phyloP scores from a whole-genome alignment of 2,113 vertebrate species.

The Python bivittatus region DNA sequence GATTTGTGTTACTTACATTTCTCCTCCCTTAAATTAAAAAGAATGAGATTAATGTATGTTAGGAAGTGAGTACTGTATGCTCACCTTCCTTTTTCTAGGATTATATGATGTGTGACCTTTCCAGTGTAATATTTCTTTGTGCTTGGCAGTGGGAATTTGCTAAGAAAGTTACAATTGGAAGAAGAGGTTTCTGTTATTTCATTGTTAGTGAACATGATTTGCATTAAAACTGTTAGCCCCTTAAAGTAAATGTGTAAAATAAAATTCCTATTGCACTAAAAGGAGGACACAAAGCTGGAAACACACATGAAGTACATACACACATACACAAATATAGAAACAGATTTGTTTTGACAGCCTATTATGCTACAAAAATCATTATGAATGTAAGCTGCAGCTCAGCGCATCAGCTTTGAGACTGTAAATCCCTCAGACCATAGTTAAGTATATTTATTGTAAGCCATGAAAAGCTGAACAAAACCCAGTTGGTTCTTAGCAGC shows the following conservation, averaged over 20 bases:
- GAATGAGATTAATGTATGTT: not conserved
- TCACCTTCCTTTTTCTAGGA: not conserved
- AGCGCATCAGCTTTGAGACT: constrained; percentile 68
- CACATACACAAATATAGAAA: constrained; percentile 51
- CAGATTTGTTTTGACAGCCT: constrained; percentile 82
- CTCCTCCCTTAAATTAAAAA: not conserved
- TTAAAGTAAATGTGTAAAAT: not conserved
- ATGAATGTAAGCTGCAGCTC: constrained; percentile 74
- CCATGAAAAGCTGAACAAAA: constrained; percentile 46
- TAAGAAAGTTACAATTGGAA: not conserved
- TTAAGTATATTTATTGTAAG: constrained; percentile 54
- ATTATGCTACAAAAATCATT: constrained; percentile 78
- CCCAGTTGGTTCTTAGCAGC: constrained; percentile 35
- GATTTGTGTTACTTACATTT: constrained; percentile 39
- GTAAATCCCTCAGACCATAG: constrained; percentile 23
- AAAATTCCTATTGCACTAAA: constrained; percentile 45
- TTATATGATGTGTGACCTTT: not conserved
- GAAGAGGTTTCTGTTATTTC: not conserved
- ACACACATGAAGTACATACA: constrained; percentile 47
- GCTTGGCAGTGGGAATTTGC: not conserved
- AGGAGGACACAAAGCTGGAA: constrained; percentile 65
- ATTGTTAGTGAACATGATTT: not conserved
- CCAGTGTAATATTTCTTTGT: not conserved
- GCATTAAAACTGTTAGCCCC: constrained; percentile 17
- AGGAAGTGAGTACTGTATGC: not conserved